These are phyloP conservation scores for Leptura quadrifasciata DNA, from an alignment of 2,888 invertebrate genomes.

Conservation along the genomic window DNA sequence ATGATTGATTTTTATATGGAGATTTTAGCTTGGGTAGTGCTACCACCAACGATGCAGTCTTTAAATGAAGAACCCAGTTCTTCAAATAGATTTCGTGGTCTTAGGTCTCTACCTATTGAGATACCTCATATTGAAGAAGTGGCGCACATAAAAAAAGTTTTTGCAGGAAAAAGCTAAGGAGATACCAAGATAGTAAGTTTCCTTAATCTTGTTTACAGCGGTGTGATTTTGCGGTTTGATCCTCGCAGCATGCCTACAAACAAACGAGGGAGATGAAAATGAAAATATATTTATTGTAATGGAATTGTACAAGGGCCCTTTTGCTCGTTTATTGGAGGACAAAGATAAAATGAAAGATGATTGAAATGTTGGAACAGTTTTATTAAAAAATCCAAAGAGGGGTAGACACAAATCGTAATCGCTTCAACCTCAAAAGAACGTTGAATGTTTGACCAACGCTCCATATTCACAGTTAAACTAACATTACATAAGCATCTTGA, in stretches of 20 bases:
- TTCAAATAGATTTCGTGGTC: constrained; percentile 42
- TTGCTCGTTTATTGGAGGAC: constrained; percentile 64
- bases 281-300: constrained; percentile 58
- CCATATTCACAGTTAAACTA: too few species aligned
- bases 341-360: too few species aligned
- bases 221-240: constrained; percentile 2
- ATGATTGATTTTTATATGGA: constrained; percentile 6
- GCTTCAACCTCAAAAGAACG: too few species aligned
- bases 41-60: constrained; percentile 63
- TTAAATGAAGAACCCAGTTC: constrained; percentile 57
- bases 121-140: constrained; percentile 57
- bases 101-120: constrained; percentile 51
- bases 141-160: constrained; percentile 58
- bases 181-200: constrained; percentile 65
- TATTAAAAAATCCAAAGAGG: constrained; percentile 67
- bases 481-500: too few species aligned
- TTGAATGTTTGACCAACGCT: too few species aligned
- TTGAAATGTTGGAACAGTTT: constrained; percentile 67
- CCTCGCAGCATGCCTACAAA: constrained; percentile 63
- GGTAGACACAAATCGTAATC: constrained; percentile 62
- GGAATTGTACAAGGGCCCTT: constrained; percentile 65
- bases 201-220: neutral
- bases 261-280: constrained; percentile 65
- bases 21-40: constrained; percentile 62
- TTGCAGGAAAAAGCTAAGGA: constrained; percentile 65